Percentiles rank a stretch among this genome's conserved stretches.
Evolutionary conservation across 92 coral and sea anemone species (phyloP).

Genomic region (Porites rus): DNA sequence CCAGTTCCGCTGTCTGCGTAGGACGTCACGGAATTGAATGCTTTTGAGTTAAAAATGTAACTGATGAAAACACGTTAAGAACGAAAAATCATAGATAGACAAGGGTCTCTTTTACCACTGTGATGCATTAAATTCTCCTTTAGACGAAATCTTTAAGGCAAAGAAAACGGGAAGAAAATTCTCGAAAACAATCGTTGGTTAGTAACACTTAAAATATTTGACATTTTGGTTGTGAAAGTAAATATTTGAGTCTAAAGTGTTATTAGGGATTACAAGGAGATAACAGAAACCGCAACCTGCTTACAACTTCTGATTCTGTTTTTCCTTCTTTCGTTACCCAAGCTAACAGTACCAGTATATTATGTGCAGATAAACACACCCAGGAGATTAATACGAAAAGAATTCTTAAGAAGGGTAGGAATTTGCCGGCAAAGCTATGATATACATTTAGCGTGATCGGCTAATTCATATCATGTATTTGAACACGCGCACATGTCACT

Average conservation of each 20-base stretch:
- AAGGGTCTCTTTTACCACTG: background rate
- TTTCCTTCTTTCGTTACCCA: background rate
- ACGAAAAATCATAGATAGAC: background rate
- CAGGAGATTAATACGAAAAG: background rate
- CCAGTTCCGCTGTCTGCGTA: background rate
- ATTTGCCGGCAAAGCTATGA: too few relatives aligned
- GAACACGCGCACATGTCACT: background rate
- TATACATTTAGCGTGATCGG: too few relatives aligned
- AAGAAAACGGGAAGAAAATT: background rate
- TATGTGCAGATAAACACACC: background rate
- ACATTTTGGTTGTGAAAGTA: constrained; percentile 28
- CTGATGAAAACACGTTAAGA: background rate
- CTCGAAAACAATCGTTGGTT: background rate
- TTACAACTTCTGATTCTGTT: background rate
- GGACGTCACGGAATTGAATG: constrained; percentile 18
- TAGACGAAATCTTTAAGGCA: background rate
- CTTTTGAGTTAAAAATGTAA: background rate
- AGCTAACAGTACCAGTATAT: background rate
- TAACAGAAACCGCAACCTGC: constrained; percentile 19
- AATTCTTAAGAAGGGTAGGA: too few relatives aligned
- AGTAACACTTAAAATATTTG: constrained; percentile 17
- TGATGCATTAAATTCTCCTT: background rate
- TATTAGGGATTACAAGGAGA: constrained; percentile 30
- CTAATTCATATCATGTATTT: background rate
- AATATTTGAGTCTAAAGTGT: constrained; percentile 25